Percentiles rank a stretch among this genome's conserved stretches.
These are phyloP conservation scores for Nowickia ferox DNA, from an alignment of 2,888 invertebrate genomes.

Conservation along the genomic window DNA sequence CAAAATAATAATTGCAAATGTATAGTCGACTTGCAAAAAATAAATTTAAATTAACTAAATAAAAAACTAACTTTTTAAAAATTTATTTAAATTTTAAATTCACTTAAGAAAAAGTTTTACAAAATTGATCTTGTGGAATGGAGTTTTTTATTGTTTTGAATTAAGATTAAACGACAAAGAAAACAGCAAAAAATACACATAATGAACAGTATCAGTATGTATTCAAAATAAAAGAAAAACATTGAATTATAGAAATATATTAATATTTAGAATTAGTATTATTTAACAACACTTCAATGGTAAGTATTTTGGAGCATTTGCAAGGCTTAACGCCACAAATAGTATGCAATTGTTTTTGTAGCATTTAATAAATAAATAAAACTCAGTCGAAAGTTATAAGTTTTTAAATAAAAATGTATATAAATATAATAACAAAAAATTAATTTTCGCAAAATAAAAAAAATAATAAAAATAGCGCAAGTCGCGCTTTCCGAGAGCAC, in stretches of 20 bases:
- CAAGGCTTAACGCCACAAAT: neutral
- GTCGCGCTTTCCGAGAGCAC: no score
- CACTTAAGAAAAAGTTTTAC: conserved; percentile 32
- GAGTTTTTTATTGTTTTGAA: conserved; percentile 56
- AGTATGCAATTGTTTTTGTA: neutral
- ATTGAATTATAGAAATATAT: conserved; percentile 51
- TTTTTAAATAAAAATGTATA: no score
- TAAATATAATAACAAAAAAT: no score
- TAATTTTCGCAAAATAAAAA: no score
- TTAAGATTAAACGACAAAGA: conserved; percentile 41
- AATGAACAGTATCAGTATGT: conserved; percentile 58
- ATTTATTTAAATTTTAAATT: conserved; percentile 29
- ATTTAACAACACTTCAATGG: neutral
- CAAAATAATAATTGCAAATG: neutral
- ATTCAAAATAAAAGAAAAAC: conserved; percentile 59
- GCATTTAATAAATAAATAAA: neutral
- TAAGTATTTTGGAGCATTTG: conserved; percentile 28
- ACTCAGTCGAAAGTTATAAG: no score
- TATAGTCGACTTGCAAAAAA: neutral
- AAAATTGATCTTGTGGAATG: conserved; percentile 39
- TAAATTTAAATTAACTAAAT: conserved; percentile 8
- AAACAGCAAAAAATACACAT: conserved; percentile 29
- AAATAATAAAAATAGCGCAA: no score
- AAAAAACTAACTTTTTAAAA: conserved; percentile 31
- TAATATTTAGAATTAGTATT: conserved; percentile 4